phyloP scores from a whole-genome alignment of 2,797 vertebrate species.

The Spheniscus humboldti region DNA sequence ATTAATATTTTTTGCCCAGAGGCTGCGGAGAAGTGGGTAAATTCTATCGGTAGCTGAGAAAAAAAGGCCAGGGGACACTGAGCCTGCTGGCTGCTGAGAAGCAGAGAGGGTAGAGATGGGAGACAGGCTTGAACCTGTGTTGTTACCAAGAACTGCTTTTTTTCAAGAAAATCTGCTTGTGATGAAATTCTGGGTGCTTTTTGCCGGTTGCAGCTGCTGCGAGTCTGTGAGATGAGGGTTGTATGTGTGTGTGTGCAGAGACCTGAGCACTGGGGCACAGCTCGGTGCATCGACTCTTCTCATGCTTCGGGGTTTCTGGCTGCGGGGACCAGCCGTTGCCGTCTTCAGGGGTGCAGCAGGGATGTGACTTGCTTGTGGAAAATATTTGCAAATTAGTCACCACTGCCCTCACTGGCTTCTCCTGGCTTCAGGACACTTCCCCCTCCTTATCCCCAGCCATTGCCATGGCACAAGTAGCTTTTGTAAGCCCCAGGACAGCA shows the following conservation, averaged over 20 bases:
- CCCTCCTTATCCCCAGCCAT: background rate
- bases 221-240: background rate
- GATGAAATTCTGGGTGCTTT: background rate
- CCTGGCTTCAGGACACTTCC: background rate
- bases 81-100: background rate
- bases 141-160: background rate
- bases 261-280: background rate
- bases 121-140: background rate
- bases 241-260: background rate
- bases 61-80: background rate
- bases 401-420: background rate
- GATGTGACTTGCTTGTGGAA: background rate
- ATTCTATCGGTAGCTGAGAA: background rate
- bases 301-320: background rate
- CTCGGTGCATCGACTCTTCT: background rate
- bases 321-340: accelerated
- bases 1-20: background rate
- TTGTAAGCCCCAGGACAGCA: background rate
- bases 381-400: background rate
- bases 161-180: background rate
- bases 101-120: background rate
- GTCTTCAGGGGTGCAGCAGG: background rate
- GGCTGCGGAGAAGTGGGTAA: background rate
- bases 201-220: background rate
- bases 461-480: background rate